Conservation (phyloP, 2,113 vertebrate genomes). For the Antidorcas marsupialis region DNA sequence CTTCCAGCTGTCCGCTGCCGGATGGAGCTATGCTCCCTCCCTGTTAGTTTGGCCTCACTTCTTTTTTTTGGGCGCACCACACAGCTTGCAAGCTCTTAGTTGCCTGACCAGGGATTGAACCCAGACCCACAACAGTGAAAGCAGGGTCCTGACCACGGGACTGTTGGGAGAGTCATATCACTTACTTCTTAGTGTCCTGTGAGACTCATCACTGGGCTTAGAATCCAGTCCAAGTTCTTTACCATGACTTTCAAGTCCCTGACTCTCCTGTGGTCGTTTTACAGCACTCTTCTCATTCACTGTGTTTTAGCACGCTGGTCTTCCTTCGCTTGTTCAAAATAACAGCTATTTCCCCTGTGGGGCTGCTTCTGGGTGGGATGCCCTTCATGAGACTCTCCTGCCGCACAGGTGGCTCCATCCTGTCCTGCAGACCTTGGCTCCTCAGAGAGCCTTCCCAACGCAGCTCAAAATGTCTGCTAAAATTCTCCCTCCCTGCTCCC, state of each 20-base stretch:
- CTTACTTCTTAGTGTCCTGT: not conserved
- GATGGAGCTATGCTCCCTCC: not conserved
- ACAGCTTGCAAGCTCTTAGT: not conserved
- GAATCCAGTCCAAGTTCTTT: not conserved
- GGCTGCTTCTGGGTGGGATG: not conserved
- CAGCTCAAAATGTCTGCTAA: not conserved
- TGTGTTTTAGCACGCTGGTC: not conserved
- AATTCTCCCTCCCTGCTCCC: not conserved
- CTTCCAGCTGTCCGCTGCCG: not conserved
- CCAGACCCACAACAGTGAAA: not conserved
- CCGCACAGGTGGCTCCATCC: fast-evolving
- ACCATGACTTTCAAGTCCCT: not conserved
- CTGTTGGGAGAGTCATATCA: not conserved
- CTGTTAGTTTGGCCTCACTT: not conserved
- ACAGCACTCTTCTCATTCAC: not conserved
- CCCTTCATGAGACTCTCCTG: not conserved
- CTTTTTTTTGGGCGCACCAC: not conserved
- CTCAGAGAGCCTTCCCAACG: not conserved
- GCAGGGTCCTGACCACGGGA: not conserved
- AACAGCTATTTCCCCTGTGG: not conserved
- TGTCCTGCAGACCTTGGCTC: not conserved
- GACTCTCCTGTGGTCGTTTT: not conserved
- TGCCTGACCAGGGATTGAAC: not conserved
- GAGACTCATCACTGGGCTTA: not conserved
- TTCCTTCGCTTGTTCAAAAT: not conserved